These are phyloP conservation scores for Macquaria australasica DNA, from an alignment of 2,113 vertebrate genomes.

Conservation along the genomic window DNA sequence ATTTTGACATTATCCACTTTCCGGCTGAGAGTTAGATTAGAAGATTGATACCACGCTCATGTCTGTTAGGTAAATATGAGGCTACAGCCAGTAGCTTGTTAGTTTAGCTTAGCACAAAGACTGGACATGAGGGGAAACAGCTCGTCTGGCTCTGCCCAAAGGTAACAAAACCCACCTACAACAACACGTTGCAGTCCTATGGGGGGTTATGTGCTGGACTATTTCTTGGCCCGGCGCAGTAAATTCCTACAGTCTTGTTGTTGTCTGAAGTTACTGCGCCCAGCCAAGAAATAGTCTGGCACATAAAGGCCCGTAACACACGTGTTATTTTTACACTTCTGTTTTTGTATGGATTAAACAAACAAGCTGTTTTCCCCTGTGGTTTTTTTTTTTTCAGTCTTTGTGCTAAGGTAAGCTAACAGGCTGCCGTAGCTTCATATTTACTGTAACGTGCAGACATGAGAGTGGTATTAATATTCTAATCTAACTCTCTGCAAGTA, in stretches of 20 bases:
- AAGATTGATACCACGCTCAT: neutral
- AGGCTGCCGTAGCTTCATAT: neutral
- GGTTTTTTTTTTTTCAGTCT: neutral
- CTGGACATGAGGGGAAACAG: neutral
- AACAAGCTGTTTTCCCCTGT: neutral
- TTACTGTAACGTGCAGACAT: neutral
- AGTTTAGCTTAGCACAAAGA: slow-evolving; percentile 1
- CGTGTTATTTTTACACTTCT: neutral
- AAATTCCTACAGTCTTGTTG: neutral
- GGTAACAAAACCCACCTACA: neutral
- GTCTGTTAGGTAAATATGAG: neutral
- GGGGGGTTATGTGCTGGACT: neutral
- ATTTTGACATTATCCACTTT: neutral
- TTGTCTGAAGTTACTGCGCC: neutral
- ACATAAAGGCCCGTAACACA: neutral
- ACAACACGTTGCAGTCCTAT: neutral
- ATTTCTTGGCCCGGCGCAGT: neutral
- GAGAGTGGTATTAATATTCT: neutral
- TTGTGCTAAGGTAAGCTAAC: slow-evolving; percentile 11
- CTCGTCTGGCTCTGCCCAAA: neutral
- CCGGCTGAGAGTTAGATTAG: neutral
- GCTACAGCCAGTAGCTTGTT: neutral
- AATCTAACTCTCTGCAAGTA: neutral
- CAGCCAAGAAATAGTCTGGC: neutral
- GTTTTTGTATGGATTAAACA: neutral